Base-by-base conservation (phyloP, 53 echinoderm and acorn worm species). In the Holothuria leucospilota region DNA sequence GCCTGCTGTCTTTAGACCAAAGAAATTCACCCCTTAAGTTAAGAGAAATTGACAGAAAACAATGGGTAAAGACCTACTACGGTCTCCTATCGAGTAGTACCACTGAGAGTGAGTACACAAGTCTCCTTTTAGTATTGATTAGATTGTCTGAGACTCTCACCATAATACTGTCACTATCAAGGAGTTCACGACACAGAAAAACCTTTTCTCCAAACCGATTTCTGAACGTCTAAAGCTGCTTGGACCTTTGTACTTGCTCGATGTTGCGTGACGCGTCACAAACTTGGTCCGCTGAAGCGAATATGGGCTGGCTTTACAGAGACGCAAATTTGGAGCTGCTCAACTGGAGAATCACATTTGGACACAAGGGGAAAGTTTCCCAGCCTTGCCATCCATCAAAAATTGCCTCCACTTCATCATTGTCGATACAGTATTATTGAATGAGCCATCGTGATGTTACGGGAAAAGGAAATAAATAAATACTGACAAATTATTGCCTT, bases 201-300 rank as follows among this genome's bases (percentile, higher is more conserved):
- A 73, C 20, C 74, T 41, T 39, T 40, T 73, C 20, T 29, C 30
- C 74, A n/a, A 73, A 73, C 3, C 74, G 39, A 73, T 73, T 73
- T 42, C 74, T 73, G 41, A 73, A 73, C n/a, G 20, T 73, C 74
- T 38, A 73, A 40, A n/a, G 74, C 74, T 39, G n/a, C 11, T 73
- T n/a, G 46, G 24, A 73, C 74, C n/a, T n/a, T 18, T 73, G 39
- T n/a, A 24, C 74, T 73, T n/a, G n/a, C n/a, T 4, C 74, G 74
- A 73, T 73, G 21, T 15, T 39, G 12, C n/a, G 29, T 27, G 30
- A 0, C n/a, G n/a, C n/a, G 30, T 27, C 24, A 67, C 67, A 67
- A 67, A 67, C 67, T 67, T 27, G 27, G 67, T 67, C 30, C 67
- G 27, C 27, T 67, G 67, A 30, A 18, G 28, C 0, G 28, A 18